Percentiles rank a stretch among this genome's conserved stretches.
Evolutionary conservation across 2,113 vertebrate species (phyloP).

Genomic region (Pachycephala philippinensis): DNA sequence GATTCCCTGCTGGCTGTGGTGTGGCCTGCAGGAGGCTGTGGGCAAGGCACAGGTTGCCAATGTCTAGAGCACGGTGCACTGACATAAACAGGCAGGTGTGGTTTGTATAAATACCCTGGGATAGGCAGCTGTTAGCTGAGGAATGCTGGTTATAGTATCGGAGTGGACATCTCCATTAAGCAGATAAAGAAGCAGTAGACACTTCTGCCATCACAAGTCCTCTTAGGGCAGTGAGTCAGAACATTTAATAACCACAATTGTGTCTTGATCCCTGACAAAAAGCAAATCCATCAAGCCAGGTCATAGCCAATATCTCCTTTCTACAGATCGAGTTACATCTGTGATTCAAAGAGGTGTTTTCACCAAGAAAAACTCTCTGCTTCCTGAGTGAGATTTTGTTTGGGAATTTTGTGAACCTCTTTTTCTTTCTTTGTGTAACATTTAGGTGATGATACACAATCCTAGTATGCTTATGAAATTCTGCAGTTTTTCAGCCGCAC

Average conservation of each 20-base stretch:
- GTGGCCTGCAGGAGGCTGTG: not conserved
- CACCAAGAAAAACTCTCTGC: not conserved
- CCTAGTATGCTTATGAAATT: not conserved
- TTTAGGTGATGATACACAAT: not conserved
- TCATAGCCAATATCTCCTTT: not conserved
- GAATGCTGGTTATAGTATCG: not conserved
- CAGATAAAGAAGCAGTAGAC: not conserved
- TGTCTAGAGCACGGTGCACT: not conserved
- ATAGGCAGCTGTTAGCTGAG: not conserved
- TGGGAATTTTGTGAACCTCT: not conserved
- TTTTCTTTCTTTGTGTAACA: not conserved
- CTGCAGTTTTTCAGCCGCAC: not conserved
- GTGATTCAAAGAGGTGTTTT: not conserved
- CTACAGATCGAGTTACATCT: not conserved
- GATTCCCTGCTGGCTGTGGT: not conserved
- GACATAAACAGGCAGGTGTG: not conserved
- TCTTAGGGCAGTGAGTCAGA: not conserved
- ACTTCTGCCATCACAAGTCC: not conserved
- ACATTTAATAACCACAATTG: not conserved
- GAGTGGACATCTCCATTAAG: fast-evolving
- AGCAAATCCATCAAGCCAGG: not conserved
- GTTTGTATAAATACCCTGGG: not conserved
- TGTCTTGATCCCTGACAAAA: not conserved
- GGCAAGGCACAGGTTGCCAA: not conserved
- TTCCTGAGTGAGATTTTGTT: not conserved